These are phyloP conservation scores for Octopus bimaculoides DNA, from an alignment of 1,140 invertebrate species.

Conservation along the genomic window DNA sequence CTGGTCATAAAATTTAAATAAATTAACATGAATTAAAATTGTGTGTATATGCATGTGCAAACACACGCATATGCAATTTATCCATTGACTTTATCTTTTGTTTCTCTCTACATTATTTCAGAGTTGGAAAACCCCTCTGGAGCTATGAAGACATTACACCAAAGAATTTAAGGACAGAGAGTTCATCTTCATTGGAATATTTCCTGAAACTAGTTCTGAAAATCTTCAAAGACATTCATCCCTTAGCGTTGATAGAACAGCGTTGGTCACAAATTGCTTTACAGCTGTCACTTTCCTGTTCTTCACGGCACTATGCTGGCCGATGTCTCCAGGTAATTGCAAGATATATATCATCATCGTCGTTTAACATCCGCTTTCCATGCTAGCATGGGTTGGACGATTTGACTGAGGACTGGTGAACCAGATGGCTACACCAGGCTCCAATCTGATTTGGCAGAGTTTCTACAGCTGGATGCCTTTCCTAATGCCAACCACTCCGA, in stretches of 20 bases:
- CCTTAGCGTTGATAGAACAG: conserved; percentile 74
- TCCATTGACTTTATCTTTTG: not conserved
- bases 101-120: conserved; percentile 23
- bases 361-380: too few species aligned
- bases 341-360: too few species aligned
- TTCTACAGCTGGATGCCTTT: too few species aligned
- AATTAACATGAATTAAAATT: too few species aligned
- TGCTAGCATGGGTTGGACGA: too few species aligned
- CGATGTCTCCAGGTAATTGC: conserved; percentile 76
- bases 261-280: conserved; percentile 95
- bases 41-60: too few species aligned
- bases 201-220: conserved; percentile 73
- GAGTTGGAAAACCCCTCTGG: conserved; percentile 75
- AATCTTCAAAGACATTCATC: conserved; percentile 85
- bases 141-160: conserved; percentile 97
- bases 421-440: too few species aligned
- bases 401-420: too few species aligned
- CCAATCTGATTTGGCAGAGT: too few species aligned
- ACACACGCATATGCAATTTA: too few species aligned
- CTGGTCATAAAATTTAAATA: too few species aligned
- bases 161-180: conserved; percentile 88
- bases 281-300: conserved; percentile 91
- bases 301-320: conserved; percentile 95
- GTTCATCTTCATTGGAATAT: conserved; percentile 74
- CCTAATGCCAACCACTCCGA: too few species aligned